phyloP scores from a whole-genome alignment of 2,888 invertebrate species.

The Dascillus cervinus region DNA sequence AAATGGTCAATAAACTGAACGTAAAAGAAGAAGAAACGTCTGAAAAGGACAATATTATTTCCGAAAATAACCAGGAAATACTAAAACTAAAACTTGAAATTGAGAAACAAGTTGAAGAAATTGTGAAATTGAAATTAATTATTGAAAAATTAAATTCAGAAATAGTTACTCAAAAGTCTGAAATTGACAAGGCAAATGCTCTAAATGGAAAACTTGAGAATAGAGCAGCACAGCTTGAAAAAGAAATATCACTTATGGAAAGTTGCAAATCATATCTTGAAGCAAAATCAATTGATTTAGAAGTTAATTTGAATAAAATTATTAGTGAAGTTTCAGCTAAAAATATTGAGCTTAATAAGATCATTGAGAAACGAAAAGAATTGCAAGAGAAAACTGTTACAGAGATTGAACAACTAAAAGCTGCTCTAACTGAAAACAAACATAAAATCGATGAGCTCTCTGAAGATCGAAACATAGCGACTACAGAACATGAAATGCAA shows the following conservation, averaged over 20 bases:
- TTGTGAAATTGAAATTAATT: constrained; percentile 1
- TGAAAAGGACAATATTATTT: constrained; percentile 5
- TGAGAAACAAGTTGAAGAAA: background rate
- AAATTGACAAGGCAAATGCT: no score
- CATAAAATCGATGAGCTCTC: constrained; percentile 15
- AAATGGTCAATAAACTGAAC: no score
- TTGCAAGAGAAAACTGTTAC: constrained; percentile 8
- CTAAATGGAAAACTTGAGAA: constrained; percentile 4
- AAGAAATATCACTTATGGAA: constrained; percentile 12
- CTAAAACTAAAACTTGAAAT: constrained; percentile 1
- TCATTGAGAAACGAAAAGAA: constrained; percentile 7
- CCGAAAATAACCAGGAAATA: background rate
- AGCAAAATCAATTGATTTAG: constrained; percentile 15
- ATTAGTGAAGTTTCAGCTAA: constrained; percentile 18
- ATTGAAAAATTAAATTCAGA: constrained; percentile 6
- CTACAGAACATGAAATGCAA: constrained; percentile 9
- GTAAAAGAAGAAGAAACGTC: constrained; percentile 9
- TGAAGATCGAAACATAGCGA: constrained; percentile 6
- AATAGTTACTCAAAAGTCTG: no score
- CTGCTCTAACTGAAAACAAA: constrained; percentile 11
- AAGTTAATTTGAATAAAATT: constrained; percentile 9
- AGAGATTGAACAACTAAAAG: constrained; percentile 9
- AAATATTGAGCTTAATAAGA: constrained; percentile 12
- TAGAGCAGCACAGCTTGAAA: constrained; percentile 17
- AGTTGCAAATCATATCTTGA: constrained; percentile 12